Evolutionary conservation across 2,797 vertebrate species (phyloP).

Genomic region (Craterocephalus amniculus): DNA sequence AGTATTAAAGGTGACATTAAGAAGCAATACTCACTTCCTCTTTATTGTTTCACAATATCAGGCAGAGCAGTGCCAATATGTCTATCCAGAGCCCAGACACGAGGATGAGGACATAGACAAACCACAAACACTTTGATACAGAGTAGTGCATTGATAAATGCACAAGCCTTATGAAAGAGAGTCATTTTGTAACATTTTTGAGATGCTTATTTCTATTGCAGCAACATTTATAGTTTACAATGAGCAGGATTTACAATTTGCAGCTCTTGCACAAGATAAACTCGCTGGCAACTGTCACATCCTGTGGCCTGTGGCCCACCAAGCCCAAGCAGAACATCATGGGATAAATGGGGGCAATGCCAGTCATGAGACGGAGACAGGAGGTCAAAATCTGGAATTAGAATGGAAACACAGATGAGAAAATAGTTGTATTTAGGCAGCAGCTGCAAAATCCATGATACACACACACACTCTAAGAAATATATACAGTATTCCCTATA

Average conservation of each 20-base stretch:
- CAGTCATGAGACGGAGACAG: constrained; percentile 86
- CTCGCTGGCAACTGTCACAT: constrained; percentile 86
- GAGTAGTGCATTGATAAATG: constrained; percentile 28
- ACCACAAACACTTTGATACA: constrained; percentile 31
- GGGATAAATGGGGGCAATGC: constrained; percentile 88
- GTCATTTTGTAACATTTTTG: constrained; percentile 14
- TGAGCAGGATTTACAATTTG: constrained; percentile 18
- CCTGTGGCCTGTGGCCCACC: constrained; percentile 76
- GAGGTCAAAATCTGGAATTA: constrained; percentile 85
- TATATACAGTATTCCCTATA: constrained; percentile 16
- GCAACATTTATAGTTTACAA: constrained; percentile 3
- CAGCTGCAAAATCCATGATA: constrained; percentile 27
- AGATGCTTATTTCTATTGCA: constrained; percentile 20
- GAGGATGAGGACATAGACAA: constrained; percentile 27
- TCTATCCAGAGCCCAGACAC: background rate
- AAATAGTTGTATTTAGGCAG: constrained; percentile 13
- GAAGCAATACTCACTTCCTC: constrained; percentile 28
- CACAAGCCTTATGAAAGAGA: constrained; percentile 1
- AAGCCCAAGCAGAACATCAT: constrained; percentile 87
- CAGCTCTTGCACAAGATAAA: constrained; percentile 81
- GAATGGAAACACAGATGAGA: constrained; percentile 28
- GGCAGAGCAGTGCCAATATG: constrained; percentile 7
- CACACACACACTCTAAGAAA: constrained; percentile 8
- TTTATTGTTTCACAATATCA: constrained; percentile 17
- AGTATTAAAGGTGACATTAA: constrained; percentile 63